These are phyloP conservation scores for Tetranychus cinnabarinus DNA, from an alignment of 1,140 invertebrate species.

Conservation along the genomic window DNA sequence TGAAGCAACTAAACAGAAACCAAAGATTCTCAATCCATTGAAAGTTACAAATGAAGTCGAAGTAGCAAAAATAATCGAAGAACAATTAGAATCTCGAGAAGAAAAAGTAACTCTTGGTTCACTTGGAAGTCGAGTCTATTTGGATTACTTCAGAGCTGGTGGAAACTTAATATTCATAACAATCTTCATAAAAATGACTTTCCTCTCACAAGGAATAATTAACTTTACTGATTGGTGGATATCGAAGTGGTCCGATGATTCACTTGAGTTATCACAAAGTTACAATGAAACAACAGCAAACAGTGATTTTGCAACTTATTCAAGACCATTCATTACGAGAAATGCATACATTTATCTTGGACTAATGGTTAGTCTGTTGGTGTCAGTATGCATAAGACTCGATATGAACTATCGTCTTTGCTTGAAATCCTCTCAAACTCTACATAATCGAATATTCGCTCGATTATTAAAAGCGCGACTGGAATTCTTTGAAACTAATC, in stretches of 20 bases:
- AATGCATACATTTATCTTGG: not conserved
- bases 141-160: not conserved
- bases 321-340: not conserved
- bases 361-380: not conserved
- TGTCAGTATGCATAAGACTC: conserved; percentile 26
- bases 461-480: conserved; percentile 53
- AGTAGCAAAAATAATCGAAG: not conserved
- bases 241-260: conserved; percentile 9
- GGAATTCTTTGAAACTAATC: conserved; percentile 67
- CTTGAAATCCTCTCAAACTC: conserved; percentile 43
- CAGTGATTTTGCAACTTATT: not conserved
- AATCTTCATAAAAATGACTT: not conserved
- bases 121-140: not conserved
- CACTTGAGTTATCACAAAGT: not conserved
- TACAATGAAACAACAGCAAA: not conserved
- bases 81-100: not conserved
- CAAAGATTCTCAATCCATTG: not conserved
- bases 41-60: no score
- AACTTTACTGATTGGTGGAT: conserved; percentile 16
- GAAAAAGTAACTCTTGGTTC: not conserved
- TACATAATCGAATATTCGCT: conserved; percentile 61
- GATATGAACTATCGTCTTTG: conserved; percentile 47
- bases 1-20: not conserved
- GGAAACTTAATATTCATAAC: not conserved
- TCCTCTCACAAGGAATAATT: conserved; percentile 13